phyloP scores from a whole-genome alignment of 2,888 invertebrate genomes.

The Pristionchus arcanus region DNA sequence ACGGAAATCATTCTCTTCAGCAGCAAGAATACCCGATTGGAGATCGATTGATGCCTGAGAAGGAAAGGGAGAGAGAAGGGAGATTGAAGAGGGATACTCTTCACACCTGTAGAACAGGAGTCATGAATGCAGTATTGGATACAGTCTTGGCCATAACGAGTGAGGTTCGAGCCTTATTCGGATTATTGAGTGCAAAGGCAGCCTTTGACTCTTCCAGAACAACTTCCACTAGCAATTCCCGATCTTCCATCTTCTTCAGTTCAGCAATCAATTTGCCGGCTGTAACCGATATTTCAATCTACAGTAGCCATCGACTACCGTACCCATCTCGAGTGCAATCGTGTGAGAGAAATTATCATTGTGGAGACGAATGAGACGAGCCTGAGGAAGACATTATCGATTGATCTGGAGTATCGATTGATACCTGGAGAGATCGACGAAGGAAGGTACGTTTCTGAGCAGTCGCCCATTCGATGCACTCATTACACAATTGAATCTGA shows the following conservation, averaged over 20 bases:
- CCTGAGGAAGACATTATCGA: background rate
- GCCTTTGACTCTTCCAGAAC: slow-evolving; percentile 53
- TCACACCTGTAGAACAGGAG: slow-evolving; percentile 9
- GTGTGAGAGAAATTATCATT: slow-evolving; percentile 42
- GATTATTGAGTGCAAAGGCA: slow-evolving; percentile 51
- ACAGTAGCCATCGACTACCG: background rate
- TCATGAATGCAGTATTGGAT: slow-evolving; percentile 44
- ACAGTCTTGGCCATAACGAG: slow-evolving; percentile 55
- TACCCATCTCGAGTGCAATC: slow-evolving; percentile 46
- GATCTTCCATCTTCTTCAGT: slow-evolving; percentile 54
- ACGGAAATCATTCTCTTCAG: slow-evolving; percentile 53
- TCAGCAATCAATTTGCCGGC: slow-evolving; percentile 40
- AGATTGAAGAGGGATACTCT: background rate
- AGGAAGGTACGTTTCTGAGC: slow-evolving; percentile 40
- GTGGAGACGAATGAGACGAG: slow-evolving; percentile 55
- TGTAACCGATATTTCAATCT: background rate
- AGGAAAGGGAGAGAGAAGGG: background rate
- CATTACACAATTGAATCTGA: slow-evolving; percentile 27
- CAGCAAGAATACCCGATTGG: slow-evolving; percentile 49
- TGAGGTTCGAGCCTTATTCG: slow-evolving; percentile 46
- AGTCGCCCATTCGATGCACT: slow-evolving; percentile 47
- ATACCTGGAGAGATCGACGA: slow-evolving; percentile 50
- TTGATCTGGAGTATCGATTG: background rate
- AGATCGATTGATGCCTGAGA: slow-evolving; percentile 52
- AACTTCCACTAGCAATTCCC: slow-evolving; percentile 48